Conservation (phyloP, 1,140 invertebrate species). For the Nomia melanderi region DNA sequence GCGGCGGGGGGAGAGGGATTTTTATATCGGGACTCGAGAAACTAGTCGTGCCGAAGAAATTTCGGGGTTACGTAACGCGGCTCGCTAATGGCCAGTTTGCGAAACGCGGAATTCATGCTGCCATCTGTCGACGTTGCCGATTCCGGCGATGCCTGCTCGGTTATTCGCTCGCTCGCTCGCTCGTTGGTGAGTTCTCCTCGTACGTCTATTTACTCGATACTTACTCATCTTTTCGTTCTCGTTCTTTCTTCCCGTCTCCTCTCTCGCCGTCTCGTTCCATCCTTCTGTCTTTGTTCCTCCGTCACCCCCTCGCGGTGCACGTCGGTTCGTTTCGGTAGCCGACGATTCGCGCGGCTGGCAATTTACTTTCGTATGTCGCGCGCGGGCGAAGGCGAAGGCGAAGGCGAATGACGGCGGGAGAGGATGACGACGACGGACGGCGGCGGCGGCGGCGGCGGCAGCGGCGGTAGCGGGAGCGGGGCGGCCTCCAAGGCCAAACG, state of each 20-base stretch:
- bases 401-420: neutral
- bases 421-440: conserved; percentile 15
- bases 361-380: conserved; percentile 38
- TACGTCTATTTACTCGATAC: conserved; percentile 56
- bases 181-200: too few species aligned
- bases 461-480: conserved; percentile 31
- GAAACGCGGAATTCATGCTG: conserved; percentile 46
- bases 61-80: conserved; percentile 48
- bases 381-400: conserved; percentile 28
- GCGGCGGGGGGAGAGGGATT: too few species aligned
- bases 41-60: conserved; percentile 35
- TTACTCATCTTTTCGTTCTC: conserved; percentile 17
- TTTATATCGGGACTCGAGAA: neutral
- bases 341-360: conserved; percentile 49
- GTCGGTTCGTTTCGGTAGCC: conserved; percentile 46
- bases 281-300: neutral
- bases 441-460: conserved; percentile 25
- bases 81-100: conserved; percentile 25
- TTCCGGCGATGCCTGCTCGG: conserved; percentile 24
- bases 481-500: conserved; percentile 67
- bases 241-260: neutral
- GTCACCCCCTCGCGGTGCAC: neutral
- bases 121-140: conserved; percentile 58
- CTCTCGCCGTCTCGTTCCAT: too few species aligned
- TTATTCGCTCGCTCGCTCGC: neutral